A percentile compares a stretch with the other conserved stretches of the same genome.
Evolutionary conservation across 1,140 invertebrate genomes (phyloP).

Genomic region (Diorhabda elongata): DNA sequence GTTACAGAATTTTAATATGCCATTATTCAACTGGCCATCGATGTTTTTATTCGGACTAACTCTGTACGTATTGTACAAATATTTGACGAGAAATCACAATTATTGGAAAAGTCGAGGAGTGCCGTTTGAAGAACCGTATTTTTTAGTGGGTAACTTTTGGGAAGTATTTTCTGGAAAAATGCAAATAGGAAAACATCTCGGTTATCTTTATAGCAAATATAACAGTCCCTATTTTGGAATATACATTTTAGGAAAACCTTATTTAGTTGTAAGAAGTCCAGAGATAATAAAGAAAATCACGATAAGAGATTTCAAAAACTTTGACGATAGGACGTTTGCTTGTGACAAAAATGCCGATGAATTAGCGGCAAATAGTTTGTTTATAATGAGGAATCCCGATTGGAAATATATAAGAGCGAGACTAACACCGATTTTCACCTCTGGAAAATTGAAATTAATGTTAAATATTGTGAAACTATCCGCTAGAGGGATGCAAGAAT

Average conservation of each 20-base stretch:
- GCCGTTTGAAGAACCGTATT: slow-evolving; percentile 37
- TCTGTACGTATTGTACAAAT: slow-evolving; percentile 17
- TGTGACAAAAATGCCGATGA: slow-evolving; percentile 43
- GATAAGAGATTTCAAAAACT: slow-evolving; percentile 52
- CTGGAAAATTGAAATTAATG: slow-evolving; percentile 37
- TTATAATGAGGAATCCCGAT: slow-evolving; percentile 33
- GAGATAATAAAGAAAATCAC: slow-evolving; percentile 50
- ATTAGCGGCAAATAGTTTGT: slow-evolving; percentile 37
- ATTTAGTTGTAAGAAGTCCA: slow-evolving; percentile 48
- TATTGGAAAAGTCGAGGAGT: slow-evolving; percentile 46
- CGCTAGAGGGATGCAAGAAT: slow-evolving; percentile 24
- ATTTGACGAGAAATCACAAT: slow-evolving; percentile 24
- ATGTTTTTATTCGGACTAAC: slow-evolving; percentile 15
- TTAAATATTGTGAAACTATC: slow-evolving; percentile 31
- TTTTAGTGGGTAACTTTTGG: slow-evolving; percentile 41
- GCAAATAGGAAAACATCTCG: slow-evolving; percentile 36
- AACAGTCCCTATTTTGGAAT: slow-evolving; percentile 46
- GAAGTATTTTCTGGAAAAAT: slow-evolving; percentile 41
- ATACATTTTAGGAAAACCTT: slow-evolving; percentile 46
- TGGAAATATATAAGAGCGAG: slow-evolving; percentile 35
- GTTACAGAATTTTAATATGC: neutral
- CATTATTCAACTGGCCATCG: slow-evolving; percentile 14
- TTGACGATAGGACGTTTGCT: slow-evolving; percentile 42
- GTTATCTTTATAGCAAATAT: slow-evolving; percentile 38
- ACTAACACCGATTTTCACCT: slow-evolving; percentile 34